A percentile compares a stretch with the other conserved stretches of the same genome.
phyloP scores from a whole-genome alignment of 2,888 invertebrate species.

The Drosophila helvetica region DNA sequence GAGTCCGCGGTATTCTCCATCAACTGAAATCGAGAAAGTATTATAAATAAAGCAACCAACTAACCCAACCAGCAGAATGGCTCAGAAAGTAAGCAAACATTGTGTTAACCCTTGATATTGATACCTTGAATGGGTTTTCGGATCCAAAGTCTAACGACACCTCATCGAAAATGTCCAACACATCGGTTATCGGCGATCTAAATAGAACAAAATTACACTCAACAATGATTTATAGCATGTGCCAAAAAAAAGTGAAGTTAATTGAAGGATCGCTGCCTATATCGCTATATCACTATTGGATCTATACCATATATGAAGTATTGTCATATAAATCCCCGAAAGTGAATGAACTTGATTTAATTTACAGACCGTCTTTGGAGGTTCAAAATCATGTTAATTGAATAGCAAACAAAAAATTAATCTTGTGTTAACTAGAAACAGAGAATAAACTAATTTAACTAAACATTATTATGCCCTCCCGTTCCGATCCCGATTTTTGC shows the following conservation, averaged over 20 bases:
- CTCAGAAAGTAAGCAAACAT: constrained; percentile 55
- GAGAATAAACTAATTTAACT: constrained; percentile 16
- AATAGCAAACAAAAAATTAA: background rate
- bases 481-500: too few species aligned
- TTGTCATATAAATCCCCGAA: background rate
- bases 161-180: background rate
- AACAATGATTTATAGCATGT: constrained; percentile 22
- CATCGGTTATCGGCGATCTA: constrained; percentile 10
- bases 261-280: constrained; percentile 2
- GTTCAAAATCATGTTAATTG: background rate
- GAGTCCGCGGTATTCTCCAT: constrained; percentile 1
- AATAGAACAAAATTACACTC: constrained; percentile 28
- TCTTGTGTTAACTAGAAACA: constrained; percentile 20
- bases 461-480: background rate
- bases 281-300: constrained; percentile 11
- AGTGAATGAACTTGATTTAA: constrained; percentile 26
- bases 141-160: constrained; percentile 30
- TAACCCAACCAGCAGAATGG: constrained; percentile 49
- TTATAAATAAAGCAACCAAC: constrained; percentile 14
- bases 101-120: constrained; percentile 1
- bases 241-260: constrained; percentile 5
- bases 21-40: constrained; percentile 11
- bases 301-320: background rate
- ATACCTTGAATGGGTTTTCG: constrained; percentile 13
- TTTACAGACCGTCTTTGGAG: background rate